Conservation (phyloP, 2,888 invertebrate species). For the Luperina nickerlii region DNA sequence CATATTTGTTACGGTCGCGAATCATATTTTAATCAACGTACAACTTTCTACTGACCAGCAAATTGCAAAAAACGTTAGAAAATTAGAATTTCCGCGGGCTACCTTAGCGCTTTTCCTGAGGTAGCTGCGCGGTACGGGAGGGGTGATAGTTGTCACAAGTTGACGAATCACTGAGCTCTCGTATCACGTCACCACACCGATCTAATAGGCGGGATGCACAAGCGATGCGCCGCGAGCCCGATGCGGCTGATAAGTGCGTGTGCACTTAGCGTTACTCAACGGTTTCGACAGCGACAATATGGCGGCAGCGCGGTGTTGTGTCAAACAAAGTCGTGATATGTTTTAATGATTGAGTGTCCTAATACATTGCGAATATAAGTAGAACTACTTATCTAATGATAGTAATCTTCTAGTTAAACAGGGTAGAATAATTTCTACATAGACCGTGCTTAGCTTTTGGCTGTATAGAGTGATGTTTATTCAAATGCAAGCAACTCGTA, state of each 20-base stretch:
- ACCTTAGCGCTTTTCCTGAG: no score
- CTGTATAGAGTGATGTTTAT: not conserved
- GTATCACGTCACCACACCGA: no score
- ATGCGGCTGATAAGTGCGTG: not conserved
- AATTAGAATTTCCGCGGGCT: no score
- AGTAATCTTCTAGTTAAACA: constrained; percentile 25
- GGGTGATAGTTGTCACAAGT: no score
- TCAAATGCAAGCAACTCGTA: no score
- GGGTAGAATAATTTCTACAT: constrained; percentile 22
- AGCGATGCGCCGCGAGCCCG: no score
- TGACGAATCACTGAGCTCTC: no score
- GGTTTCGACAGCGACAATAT: constrained; percentile 34
- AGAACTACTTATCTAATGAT: constrained; percentile 16
- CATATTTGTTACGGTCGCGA: no score
- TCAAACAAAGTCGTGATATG: constrained; percentile 34
- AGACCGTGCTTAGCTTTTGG: not conserved
- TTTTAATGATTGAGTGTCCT: constrained; percentile 38
- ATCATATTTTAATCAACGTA: no score
- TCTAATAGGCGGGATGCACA: not conserved
- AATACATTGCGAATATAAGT: constrained; percentile 28
- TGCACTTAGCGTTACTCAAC: not conserved
- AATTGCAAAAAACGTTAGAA: no score
- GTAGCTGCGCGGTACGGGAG: no score
- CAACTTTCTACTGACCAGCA: no score
- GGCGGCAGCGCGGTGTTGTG: constrained; percentile 5